Conservation (phyloP, 2,797 vertebrate species). For the Pangasius mekongensis region DNA sequence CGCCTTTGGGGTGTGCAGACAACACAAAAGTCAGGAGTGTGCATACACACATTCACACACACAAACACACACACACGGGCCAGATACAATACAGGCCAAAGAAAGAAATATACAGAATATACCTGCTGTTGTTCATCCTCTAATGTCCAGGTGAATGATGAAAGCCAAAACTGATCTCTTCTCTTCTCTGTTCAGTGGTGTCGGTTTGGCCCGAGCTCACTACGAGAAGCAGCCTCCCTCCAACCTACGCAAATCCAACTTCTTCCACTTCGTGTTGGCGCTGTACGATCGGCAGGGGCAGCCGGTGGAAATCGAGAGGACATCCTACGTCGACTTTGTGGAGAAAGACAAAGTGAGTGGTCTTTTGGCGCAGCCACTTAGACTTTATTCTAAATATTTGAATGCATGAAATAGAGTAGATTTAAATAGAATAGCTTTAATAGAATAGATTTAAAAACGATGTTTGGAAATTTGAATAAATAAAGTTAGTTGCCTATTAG, state of each 20-base stretch:
- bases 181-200: constrained; percentile 74
- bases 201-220: constrained; percentile 89
- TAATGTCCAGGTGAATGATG: neutral
- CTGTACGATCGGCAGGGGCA: constrained; percentile 95
- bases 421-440: neutral
- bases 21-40: neutral
- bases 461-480: neutral
- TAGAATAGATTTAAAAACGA: neutral
- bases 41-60: neutral
- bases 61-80: neutral
- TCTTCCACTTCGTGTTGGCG: constrained; percentile 94
- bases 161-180: neutral
- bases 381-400: neutral
- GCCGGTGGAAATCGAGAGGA: constrained; percentile 94
- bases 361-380: neutral
- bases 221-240: constrained; percentile 96
- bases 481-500: neutral
- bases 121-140: neutral
- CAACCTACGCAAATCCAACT: constrained; percentile 95
- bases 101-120: neutral
- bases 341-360: constrained; percentile 89
- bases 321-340: constrained; percentile 94
- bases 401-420: neutral
- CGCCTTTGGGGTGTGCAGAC: neutral
- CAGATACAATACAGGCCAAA: neutral